Percentiles rank a stretch among this genome's conserved stretches.
Evolutionary conservation across 2,888 invertebrate species (phyloP).

Genomic region (Drosophila testacea): DNA sequence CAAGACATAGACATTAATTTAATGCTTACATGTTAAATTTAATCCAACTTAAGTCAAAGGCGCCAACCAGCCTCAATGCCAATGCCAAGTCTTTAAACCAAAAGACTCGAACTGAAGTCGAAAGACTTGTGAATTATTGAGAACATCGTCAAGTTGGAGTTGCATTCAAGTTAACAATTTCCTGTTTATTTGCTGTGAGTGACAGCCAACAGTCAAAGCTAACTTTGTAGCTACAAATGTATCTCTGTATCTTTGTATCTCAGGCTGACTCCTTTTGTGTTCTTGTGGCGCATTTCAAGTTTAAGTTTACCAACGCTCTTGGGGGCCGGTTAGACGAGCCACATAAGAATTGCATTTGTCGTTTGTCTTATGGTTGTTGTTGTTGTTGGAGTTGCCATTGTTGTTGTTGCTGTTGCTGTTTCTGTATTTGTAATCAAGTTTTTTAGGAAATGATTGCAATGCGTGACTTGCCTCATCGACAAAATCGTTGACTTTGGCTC

Average conservation of each 20-base stretch:
- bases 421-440: constrained; percentile 66
- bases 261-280: constrained; percentile 36
- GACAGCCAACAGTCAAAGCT: constrained; percentile 68
- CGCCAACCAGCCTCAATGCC: constrained; percentile 27
- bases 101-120: constrained; percentile 13
- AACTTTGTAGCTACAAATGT: constrained; percentile 71
- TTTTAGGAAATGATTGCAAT: constrained; percentile 65
- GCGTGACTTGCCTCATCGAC: constrained; percentile 71
- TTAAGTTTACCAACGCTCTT: constrained; percentile 49
- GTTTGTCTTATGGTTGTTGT: constrained; percentile 4
- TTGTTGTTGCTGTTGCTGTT: constrained; percentile 10
- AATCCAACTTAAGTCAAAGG: constrained; percentile 18
- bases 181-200: constrained; percentile 65
- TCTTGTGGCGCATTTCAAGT: constrained; percentile 27
- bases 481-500: constrained; percentile 40
- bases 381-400: constrained; percentile 4
- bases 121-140: constrained; percentile 43
- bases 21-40: constrained; percentile 22
- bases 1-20: constrained; percentile 38
- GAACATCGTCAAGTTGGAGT: constrained; percentile 49
- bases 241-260: constrained; percentile 45
- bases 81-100: constrained; percentile 32
- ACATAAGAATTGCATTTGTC: constrained; percentile 45
- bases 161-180: constrained; percentile 57
- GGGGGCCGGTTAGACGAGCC: constrained; percentile 58